Conservation (phyloP, 2,888 invertebrate genomes). For the Celastrina argiolus region DNA sequence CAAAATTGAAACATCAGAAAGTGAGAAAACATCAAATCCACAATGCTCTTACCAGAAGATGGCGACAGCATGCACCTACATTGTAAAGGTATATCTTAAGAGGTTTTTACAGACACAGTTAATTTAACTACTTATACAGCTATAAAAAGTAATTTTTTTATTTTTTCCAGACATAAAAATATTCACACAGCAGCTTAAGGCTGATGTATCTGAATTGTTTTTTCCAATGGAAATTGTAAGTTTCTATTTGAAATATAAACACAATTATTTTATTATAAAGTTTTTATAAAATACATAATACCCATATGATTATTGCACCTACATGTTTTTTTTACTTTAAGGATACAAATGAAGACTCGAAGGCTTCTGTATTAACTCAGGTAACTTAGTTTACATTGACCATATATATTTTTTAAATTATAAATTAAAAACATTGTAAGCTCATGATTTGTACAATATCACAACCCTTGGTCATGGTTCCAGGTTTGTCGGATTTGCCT, state of each 20-base stretch:
- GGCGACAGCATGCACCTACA: not conserved
- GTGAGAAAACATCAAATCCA: too few relatives aligned
- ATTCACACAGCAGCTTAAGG: not conserved
- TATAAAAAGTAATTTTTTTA: not conserved
- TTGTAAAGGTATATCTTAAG: not conserved
- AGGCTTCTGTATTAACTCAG: not conserved
- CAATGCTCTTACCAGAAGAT: not conserved
- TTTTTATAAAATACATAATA: too few relatives aligned
- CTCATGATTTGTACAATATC: not conserved
- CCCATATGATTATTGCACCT: not conserved
- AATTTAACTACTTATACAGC: not conserved
- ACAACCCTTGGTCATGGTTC: not conserved
- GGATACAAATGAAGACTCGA: constrained; percentile 5
- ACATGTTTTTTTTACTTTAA: not conserved
- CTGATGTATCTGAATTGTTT: not conserved
- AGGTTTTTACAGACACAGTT: not conserved
- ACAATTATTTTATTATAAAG: not conserved
- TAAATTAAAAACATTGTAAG: too few relatives aligned
- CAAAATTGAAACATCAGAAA: too few relatives aligned
- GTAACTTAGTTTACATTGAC: not conserved
- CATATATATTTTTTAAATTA: too few relatives aligned
- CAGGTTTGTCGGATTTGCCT: constrained; percentile 12
- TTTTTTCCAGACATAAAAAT: not conserved
- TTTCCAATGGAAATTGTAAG: constrained; percentile 6
- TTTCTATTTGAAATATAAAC: not conserved